phyloP scores from a whole-genome alignment of 2,797 vertebrate genomes.

The Lutjanus argentimaculatus region DNA sequence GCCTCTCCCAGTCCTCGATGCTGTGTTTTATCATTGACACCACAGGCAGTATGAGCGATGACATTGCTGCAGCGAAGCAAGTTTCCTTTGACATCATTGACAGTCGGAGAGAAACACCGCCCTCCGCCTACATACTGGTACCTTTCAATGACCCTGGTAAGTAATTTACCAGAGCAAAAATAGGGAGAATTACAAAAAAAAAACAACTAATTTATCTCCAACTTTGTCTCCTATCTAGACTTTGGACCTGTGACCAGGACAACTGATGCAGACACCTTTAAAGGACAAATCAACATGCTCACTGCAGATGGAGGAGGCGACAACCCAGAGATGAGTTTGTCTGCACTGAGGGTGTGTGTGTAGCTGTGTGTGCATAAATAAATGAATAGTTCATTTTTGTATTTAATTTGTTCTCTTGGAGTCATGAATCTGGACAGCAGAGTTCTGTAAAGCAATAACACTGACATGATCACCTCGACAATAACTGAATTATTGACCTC shows the following conservation, averaged over 20 bases:
- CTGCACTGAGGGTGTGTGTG: slow-evolving; percentile 76
- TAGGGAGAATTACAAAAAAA: too few species aligned
- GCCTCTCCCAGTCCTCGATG: slow-evolving; percentile 71
- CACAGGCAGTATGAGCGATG: slow-evolving; percentile 78
- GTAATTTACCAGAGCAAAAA: too few species aligned
- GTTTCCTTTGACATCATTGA: slow-evolving; percentile 78
- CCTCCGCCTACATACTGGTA: slow-evolving; percentile 81
- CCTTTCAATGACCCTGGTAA: slow-evolving; percentile 84
- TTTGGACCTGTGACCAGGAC: slow-evolving; percentile 78
- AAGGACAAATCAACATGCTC: slow-evolving; percentile 68
- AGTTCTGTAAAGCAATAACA: not conserved
- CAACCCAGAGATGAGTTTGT: slow-evolving; percentile 73
- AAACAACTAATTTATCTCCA: too few species aligned
- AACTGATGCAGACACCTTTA: slow-evolving; percentile 73
- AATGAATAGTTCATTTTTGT: too few species aligned
- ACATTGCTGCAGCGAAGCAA: slow-evolving; percentile 71
- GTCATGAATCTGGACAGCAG: not conserved
- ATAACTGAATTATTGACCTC: too few species aligned
- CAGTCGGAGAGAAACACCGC: slow-evolving; percentile 70
- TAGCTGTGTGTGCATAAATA: too few species aligned
- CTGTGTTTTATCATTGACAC: slow-evolving; percentile 85
- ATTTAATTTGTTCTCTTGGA: not conserved
- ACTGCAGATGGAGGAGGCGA: slow-evolving; percentile 72
- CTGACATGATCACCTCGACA: not conserved
- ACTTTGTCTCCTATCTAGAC: slow-evolving; percentile 28